phyloP scores from a whole-genome alignment of 2,797 vertebrate genomes.

The Zalophus californianus region DNA sequence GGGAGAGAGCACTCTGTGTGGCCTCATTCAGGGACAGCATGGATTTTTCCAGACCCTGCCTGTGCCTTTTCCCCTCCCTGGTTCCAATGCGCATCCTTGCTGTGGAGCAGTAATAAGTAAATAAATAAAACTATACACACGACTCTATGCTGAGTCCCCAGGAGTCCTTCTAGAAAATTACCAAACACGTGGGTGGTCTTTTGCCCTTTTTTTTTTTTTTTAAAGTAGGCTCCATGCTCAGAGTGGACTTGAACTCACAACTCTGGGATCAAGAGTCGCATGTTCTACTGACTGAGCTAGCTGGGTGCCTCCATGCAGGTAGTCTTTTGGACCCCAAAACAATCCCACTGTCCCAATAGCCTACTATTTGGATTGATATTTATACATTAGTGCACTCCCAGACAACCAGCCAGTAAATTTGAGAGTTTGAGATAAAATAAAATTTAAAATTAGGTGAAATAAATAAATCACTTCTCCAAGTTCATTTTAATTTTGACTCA shows the following conservation, averaged over 20 bases:
- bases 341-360: background rate
- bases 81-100: background rate
- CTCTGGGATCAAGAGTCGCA: background rate
- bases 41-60: background rate
- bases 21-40: background rate
- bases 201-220: background rate
- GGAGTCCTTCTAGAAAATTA: background rate
- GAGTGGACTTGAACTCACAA: background rate
- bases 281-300: background rate
- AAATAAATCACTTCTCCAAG: slow-evolving; percentile 34
- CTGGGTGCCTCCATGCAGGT: background rate
- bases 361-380: slow-evolving; percentile 41
- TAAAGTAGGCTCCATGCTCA: background rate
- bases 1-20: background rate
- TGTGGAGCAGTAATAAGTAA: background rate
- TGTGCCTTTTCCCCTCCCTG: background rate
- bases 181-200: background rate
- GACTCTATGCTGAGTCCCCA: background rate
- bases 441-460: slow-evolving; percentile 49
- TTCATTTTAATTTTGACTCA: slow-evolving; percentile 48
- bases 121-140: background rate
- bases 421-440: slow-evolving; percentile 8
- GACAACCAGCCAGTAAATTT: slow-evolving; percentile 26
- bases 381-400: slow-evolving; percentile 51
- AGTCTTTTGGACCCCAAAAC: background rate